Evolutionary conservation across 2,888 invertebrate species (phyloP), one percentile per base, ranked within the genome.

Genomic region (Cerastoderma edule): DNA sequence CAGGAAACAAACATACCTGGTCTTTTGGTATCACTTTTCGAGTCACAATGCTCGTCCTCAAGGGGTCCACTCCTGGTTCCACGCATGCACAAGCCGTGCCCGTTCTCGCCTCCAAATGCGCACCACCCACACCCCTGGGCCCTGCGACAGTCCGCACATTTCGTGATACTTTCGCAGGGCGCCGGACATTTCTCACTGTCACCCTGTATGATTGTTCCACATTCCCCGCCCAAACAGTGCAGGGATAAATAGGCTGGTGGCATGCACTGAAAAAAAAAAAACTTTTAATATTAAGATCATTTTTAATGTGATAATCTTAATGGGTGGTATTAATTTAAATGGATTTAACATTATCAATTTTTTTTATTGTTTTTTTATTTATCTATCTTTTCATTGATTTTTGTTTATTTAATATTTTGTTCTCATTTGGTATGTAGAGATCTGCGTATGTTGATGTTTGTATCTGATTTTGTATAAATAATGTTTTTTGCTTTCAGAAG

Each of bases 41-140:
- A 60, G 16, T 33, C 60, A 60, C 60, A 60, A 39, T 60, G 60
- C 74, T 2, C 87, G 83, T 39, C 33, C 1, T 70, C 56, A 0
- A 73, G 65, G 33, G 95, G 94, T 5, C 94, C 94, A 80, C 94
- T 94, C 66, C 96, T 95, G 0, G 96, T 96, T 0, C 98, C 98
- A 91, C 96, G 96, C 0, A 96, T 96, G 87, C 98, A 98, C 5
- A 96, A 95, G n/a, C 98, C 98, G 71, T 91, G 85, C 0, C 94
- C 94, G 69, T 90, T 89, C 67, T 80, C 89, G 94, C 95, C 57
- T 2, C 90, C 90, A 30, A 91, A 87, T 0, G 97, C 96, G 92
- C 98, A 98, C 98, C 98, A 99, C 13, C 98, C 98, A 90, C 98
- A 98, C 88, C 97, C 96, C 0, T 97, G 96, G 88, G 97, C 96